phyloP scores from a whole-genome alignment of 2,888 invertebrate species.

The Atrina japonica region DNA sequence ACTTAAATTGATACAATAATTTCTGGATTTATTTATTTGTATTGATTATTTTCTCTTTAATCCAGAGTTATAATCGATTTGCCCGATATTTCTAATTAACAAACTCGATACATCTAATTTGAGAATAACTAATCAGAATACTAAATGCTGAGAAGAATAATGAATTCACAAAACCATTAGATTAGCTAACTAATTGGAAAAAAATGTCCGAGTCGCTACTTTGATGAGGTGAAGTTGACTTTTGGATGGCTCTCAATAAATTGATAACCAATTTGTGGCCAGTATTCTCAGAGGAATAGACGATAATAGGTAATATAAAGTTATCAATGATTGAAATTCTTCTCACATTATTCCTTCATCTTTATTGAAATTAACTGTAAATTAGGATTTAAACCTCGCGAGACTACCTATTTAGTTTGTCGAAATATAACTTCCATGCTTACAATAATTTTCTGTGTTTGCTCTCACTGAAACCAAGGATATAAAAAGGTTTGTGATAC shows the following conservation, averaged over 20 bases:
- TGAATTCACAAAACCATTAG: background rate
- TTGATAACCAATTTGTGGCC: constrained; percentile 48
- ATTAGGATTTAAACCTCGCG: constrained; percentile 21
- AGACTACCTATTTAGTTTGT: background rate
- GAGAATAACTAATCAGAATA: too few species aligned
- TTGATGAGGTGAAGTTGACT: constrained; percentile 27
- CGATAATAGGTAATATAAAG: constrained; percentile 46
- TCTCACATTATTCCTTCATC: constrained; percentile 29
- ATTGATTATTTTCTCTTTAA: too few species aligned
- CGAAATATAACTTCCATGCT: too few species aligned
- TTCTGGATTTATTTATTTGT: too few species aligned
- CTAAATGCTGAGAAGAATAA: background rate
- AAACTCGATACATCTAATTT: too few species aligned
- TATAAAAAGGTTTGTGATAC: constrained; percentile 22
- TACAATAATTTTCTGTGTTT: background rate
- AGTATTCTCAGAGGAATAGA: constrained; percentile 16
- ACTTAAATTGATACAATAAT: too few species aligned
- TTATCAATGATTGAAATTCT: constrained; percentile 40
- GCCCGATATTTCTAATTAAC: too few species aligned
- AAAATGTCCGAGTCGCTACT: background rate
- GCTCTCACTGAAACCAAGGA: constrained; percentile 14
- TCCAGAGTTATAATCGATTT: too few species aligned
- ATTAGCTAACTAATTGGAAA: constrained; percentile 20
- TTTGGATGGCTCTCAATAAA: constrained; percentile 41
- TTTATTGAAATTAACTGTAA: constrained; percentile 18